Evolutionary conservation across 1,140 invertebrate species (phyloP), one percentile per base, ranked within the genome.

Genomic region (Polyergus mexicanus): DNA sequence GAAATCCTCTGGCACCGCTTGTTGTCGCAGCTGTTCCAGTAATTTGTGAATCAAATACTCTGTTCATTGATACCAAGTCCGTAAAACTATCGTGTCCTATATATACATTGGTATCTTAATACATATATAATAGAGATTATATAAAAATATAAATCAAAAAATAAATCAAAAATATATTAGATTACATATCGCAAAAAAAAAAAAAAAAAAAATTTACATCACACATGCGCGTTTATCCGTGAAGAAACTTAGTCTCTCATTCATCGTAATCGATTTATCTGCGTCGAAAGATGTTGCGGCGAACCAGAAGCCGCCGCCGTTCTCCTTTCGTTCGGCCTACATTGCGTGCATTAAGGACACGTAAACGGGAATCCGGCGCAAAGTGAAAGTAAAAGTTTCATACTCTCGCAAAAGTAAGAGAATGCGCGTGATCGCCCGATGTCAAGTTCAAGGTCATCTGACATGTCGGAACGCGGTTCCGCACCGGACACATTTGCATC

Each of bases 371-470:
- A 76, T 84, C 58, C 51, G 41, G 66, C 28, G 69, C 47, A 51
- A 83, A 65, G 71, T 69, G 71, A 86, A 86, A 86, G 85, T 54
- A 86, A 86, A 86, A 86, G 80, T 86, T 84, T 76, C 63, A 47
- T 69, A 68, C 69, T 75, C 47, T 75, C 35, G 63, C 28, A 41
- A 86, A 84, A 68, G 56, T 16, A 66, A 78, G 66, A 86, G 84
- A 68, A 86, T 86, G 41, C 51, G 69, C 41, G 25, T 56, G 85
- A 54, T 69, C 80, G 56, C 7, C 13, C 60, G 41, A 47, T 84
- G 80, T 28, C 85, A 86, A 71, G 85, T 86, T 86, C 80, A 86
- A 84, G 71, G 85, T 75, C 80, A 38, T n/a, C 54, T 62, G 68
- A 76, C 38, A 63, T 22, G 35, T 35, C 68, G 2, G 58, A 38